Conservation (phyloP, 2,888 invertebrate genomes). For the Invenusta paracnida region DNA sequence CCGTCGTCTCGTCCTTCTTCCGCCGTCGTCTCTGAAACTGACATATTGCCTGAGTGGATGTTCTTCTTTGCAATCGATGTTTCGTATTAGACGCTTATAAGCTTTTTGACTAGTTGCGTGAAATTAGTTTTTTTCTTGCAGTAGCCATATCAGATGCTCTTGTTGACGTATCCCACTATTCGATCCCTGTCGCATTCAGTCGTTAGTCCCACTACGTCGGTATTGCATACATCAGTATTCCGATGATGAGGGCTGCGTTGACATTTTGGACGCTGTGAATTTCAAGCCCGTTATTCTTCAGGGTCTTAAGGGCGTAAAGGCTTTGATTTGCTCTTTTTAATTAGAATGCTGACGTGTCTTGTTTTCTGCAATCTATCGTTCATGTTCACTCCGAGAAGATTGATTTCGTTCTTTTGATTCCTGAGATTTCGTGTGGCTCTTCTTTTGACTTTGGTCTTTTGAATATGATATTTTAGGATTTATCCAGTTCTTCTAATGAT, state of each 20-base stretch:
- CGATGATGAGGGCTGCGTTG: background rate
- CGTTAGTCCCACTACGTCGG: background rate
- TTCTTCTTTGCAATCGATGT: constrained; percentile 3
- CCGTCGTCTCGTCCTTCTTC: constrained; percentile 11
- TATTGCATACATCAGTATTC: background rate
- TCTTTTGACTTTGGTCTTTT: constrained; percentile 5
- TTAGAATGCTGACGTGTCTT: constrained; percentile 3
- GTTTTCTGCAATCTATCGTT: background rate
- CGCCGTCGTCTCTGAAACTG: background rate
- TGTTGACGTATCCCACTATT: background rate
- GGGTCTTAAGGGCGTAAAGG: background rate
- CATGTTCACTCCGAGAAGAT: background rate
- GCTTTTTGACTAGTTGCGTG: constrained; percentile 13
- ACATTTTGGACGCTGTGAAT: background rate
- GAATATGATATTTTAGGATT: background rate
- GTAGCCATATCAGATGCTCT: background rate
- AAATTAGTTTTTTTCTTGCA: constrained; percentile 22
- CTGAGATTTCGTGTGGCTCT: background rate
- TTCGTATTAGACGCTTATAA: background rate
- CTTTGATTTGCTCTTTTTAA: background rate
- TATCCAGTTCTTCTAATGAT: constrained; percentile 17
- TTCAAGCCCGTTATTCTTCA: background rate
- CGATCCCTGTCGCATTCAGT: background rate
- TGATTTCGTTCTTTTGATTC: constrained; percentile 21
- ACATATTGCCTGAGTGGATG: constrained; percentile 19